A percentile compares a stretch with the other conserved stretches of the same genome.
phyloP scores from a whole-genome alignment of 1,140 invertebrate species.

The Hyles vespertilio region DNA sequence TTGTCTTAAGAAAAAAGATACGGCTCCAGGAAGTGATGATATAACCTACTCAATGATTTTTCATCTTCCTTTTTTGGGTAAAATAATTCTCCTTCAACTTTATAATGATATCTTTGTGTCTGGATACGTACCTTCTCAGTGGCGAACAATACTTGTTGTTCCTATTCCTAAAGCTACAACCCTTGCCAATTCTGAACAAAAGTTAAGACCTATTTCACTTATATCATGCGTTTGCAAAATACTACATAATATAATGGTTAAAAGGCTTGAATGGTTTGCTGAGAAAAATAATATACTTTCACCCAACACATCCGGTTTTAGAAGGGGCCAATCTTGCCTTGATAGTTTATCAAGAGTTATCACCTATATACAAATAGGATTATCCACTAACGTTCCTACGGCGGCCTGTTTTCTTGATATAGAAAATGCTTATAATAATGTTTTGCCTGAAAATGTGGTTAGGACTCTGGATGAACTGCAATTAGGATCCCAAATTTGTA shows the following conservation, averaged over 20 bases:
- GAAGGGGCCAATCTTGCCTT: slow-evolving; percentile 24
- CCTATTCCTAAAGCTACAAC: too few relatives aligned
- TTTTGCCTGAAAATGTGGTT: slow-evolving; percentile 16
- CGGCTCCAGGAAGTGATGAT: too few relatives aligned
- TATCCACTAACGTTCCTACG: slow-evolving; percentile 27
- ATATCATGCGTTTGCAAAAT: slow-evolving; percentile 33
- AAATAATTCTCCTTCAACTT: too few relatives aligned
- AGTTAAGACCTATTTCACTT: slow-evolving; percentile 32
- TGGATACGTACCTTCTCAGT: too few relatives aligned
- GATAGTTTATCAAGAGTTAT: slow-evolving; percentile 22
- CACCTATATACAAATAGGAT: slow-evolving; percentile 27
- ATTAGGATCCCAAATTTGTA: slow-evolving; percentile 17
- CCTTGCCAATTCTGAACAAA: not conserved
- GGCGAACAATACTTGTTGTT: too few relatives aligned
- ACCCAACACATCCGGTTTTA: slow-evolving; percentile 24
- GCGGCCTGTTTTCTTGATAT: slow-evolving; percentile 31
- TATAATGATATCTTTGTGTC: too few relatives aligned
- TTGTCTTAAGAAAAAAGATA: too few relatives aligned
- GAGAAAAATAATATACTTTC: slow-evolving; percentile 31
- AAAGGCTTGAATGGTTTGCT: slow-evolving; percentile 28
- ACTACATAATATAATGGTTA: slow-evolving; percentile 31
- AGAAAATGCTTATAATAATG: slow-evolving; percentile 33
- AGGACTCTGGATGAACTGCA: slow-evolving; percentile 21
- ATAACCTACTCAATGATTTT: not conserved
- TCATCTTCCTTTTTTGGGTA: too few relatives aligned